Conservation (phyloP, 2,797 vertebrate genomes). For the Micrastur ruficollis region DNA sequence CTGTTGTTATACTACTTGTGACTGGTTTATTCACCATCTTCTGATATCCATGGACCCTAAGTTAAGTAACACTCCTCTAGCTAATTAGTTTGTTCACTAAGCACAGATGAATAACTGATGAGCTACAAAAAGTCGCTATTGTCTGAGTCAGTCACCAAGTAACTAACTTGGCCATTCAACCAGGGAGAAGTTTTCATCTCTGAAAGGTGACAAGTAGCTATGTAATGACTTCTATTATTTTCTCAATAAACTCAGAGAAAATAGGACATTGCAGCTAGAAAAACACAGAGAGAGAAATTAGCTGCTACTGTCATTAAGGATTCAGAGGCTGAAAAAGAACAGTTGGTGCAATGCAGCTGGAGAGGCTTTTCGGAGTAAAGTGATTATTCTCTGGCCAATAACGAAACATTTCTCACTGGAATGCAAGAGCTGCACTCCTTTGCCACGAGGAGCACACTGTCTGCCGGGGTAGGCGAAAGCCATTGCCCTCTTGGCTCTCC, state of each 20-base stretch:
- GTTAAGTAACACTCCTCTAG: not conserved
- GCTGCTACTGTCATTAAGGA: constrained; percentile 65
- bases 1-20: not conserved
- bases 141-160: constrained; percentile 25
- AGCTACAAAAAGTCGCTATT: constrained; percentile 38
- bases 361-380: constrained; percentile 67
- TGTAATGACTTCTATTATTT: constrained; percentile 61
- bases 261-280: constrained; percentile 37
- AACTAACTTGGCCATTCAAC: constrained; percentile 36
- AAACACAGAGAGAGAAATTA: constrained; percentile 55
- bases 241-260: constrained; percentile 47
- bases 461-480: not conserved
- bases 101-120: constrained; percentile 2
- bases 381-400: constrained; percentile 75
- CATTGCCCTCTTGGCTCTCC: not conserved
- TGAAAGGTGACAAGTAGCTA: constrained; percentile 60
- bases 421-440: constrained; percentile 61
- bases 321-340: constrained; percentile 71
- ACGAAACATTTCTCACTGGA: constrained; percentile 72
- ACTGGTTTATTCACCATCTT: not conserved
- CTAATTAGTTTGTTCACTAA: not conserved
- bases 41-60: not conserved
- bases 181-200: constrained; percentile 30
- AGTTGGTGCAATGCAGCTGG: constrained; percentile 76
- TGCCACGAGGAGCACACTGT: not conserved